phyloP scores from a whole-genome alignment of 2,888 invertebrate species.

The Notodonta ziczac region DNA sequence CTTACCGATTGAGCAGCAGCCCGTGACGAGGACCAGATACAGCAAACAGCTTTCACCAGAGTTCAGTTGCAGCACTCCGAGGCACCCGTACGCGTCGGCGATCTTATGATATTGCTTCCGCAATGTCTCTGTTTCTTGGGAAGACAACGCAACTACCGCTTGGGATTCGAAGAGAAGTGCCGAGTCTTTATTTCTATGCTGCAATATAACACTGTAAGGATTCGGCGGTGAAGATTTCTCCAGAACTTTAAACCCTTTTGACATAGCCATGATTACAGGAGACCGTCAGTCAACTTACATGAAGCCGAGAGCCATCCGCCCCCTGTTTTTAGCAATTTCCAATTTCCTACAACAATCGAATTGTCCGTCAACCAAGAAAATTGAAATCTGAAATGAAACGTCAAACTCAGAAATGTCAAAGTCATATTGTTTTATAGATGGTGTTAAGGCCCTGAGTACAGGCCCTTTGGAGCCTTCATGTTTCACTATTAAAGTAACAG shows the following conservation, averaged over 20 bases:
- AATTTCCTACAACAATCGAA: conserved; percentile 14
- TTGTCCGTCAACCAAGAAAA: too few relatives aligned
- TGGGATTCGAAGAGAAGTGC: conserved; percentile 96
- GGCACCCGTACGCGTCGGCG: conserved; percentile 97
- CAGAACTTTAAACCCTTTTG: conserved; percentile 95
- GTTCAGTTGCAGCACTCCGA: conserved; percentile 96
- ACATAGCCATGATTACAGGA: conserved; percentile 92
- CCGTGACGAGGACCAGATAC: conserved; percentile 96
- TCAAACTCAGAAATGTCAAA: too few relatives aligned
- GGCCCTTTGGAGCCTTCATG: too few relatives aligned
- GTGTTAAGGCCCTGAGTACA: too few relatives aligned
- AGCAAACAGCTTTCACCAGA: conserved; percentile 93
- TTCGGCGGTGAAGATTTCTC: conserved; percentile 94
- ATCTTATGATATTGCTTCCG: conserved; percentile 95
- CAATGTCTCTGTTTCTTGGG: conserved; percentile 95
- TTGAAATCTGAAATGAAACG: too few relatives aligned
- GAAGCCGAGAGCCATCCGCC: conserved; percentile 63
- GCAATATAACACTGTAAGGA: conserved; percentile 95
- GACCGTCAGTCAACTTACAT: conserved; percentile 41
- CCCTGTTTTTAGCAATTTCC: conserved; percentile 42
- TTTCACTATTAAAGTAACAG: too few relatives aligned
- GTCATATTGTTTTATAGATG: too few relatives aligned
- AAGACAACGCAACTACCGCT: conserved; percentile 94
- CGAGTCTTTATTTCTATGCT: conserved; percentile 94
- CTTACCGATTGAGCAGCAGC: conserved; percentile 98